Conservation (phyloP, 2,113 vertebrate genomes). For the Podilymbus podiceps region DNA sequence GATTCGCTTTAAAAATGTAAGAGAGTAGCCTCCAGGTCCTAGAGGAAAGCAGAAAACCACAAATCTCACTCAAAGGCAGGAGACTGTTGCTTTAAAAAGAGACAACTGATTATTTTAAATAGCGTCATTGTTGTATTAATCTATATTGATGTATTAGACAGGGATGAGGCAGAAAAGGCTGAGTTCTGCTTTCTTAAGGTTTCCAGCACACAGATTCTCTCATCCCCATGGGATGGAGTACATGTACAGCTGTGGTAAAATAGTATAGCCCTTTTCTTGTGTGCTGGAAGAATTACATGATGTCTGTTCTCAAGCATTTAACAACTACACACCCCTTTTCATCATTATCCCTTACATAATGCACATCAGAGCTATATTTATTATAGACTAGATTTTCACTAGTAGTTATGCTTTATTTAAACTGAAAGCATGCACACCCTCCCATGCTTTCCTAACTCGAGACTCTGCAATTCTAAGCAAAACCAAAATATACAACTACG, state of each 20-base stretch:
- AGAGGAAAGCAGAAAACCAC: not conserved
- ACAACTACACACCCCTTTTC: not conserved
- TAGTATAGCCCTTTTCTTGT: too few species aligned
- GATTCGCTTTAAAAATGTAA: not conserved
- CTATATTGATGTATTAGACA: rapidly evolving
- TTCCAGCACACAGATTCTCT: not conserved
- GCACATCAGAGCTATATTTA: not conserved
- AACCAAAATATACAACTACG: not conserved
- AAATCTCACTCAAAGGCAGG: not conserved
- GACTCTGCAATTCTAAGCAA: not conserved
- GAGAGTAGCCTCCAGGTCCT: too few species aligned
- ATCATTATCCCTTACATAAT: not conserved
- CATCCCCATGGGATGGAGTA: not conserved
- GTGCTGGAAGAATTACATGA: not conserved
- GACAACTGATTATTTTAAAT: not conserved
- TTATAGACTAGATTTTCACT: too few species aligned
- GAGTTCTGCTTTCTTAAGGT: not conserved
- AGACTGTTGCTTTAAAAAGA: not conserved
- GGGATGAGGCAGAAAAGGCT: not conserved
- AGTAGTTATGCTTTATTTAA: not conserved
- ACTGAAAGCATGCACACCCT: not conserved
- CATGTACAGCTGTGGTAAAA: rapidly evolving
- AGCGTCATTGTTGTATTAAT: rapidly evolving
- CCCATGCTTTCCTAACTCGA: not conserved
- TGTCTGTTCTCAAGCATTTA: not conserved